phyloP scores from a whole-genome alignment of 2,113 vertebrate genomes.

The Coregonus clupeaformis region DNA sequence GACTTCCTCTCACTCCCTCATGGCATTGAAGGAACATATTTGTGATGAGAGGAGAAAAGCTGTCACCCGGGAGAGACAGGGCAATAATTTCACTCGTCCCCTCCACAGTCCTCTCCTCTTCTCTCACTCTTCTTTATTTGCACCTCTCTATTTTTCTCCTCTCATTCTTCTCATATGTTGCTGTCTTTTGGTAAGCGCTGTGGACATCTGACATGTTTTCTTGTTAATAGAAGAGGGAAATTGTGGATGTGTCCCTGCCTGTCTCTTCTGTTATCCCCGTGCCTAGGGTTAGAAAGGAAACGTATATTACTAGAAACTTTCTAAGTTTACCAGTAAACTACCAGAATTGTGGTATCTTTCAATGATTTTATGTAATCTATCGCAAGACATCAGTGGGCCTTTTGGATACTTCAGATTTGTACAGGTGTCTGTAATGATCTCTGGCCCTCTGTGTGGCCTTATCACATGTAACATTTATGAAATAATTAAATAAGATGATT shows the following conservation, averaged over 20 bases:
- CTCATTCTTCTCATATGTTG: not conserved
- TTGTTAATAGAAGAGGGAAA: not conserved
- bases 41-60: constrained; percentile 1
- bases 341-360: too few species aligned
- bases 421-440: too few species aligned
- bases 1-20: not conserved
- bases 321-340: too few species aligned
- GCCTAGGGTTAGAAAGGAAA: too few species aligned
- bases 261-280: not conserved
- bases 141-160: not conserved
- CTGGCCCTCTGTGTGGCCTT: too few species aligned
- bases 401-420: too few species aligned
- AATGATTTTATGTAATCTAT: too few species aligned
- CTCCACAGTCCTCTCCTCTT: not conserved
- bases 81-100: not conserved
- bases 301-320: too few species aligned
- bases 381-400: too few species aligned
- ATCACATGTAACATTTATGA: too few species aligned
- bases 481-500: too few species aligned
- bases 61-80: not conserved
- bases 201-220: not conserved
- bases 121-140: not conserved
- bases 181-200: not conserved
- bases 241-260: not conserved
- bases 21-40: not conserved